These are phyloP conservation scores for Apamea epomidion DNA, from an alignment of 2,888 invertebrate genomes.

Conservation along the genomic window DNA sequence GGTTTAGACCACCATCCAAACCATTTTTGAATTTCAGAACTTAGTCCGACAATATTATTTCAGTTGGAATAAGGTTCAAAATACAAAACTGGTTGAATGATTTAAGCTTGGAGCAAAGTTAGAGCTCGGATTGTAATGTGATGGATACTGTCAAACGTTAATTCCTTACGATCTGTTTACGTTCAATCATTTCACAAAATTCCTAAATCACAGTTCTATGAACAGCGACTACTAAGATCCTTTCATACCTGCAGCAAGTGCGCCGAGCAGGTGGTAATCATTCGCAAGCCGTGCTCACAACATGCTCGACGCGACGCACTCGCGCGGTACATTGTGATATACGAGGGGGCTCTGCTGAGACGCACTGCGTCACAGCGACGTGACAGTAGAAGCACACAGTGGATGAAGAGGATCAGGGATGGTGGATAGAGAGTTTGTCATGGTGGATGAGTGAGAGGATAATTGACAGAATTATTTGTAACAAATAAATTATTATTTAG, in stretches of 20 bases:
- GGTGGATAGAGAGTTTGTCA: neutral
- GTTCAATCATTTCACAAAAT: neutral
- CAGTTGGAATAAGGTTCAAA: neutral
- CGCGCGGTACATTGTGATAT: conserved; percentile 31
- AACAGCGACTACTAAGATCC: neutral
- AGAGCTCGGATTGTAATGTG: too few species aligned
- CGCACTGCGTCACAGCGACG: neutral
- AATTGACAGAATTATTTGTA: neutral
- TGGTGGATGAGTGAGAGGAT: neutral
- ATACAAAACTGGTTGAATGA: too few species aligned
- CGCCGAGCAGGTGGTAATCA: conserved; percentile 3
- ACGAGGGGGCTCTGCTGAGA: neutral
- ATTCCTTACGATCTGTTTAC: neutral
- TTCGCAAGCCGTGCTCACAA: neutral
- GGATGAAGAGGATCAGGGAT: neutral
- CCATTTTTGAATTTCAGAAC: neutral
- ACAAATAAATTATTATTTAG: too few species aligned
- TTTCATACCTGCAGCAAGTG: conserved; percentile 2
- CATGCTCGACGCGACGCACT: conserved; percentile 19
- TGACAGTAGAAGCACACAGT: neutral
- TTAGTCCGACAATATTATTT: neutral
- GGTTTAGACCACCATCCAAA: neutral
- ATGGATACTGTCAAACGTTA: neutral
- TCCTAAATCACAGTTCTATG: neutral
- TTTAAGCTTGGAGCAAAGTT: too few species aligned